A percentile compares a stretch with the other conserved stretches of the same genome.
Conservation (phyloP, 2,888 invertebrate species). For the Chalcosyrphus nemorum region DNA sequence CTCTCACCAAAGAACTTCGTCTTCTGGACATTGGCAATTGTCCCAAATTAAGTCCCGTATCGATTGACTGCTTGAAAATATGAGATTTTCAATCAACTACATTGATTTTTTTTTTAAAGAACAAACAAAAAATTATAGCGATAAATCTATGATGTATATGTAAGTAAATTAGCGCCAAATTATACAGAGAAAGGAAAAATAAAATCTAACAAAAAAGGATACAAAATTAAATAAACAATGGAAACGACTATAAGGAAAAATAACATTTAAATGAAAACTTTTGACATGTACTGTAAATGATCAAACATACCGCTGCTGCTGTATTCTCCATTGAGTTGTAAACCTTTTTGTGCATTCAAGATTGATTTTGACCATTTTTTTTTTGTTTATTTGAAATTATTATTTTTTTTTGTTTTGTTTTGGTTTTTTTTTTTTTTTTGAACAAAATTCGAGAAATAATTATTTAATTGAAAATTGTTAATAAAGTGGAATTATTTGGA, state of each 20-base stretch:
- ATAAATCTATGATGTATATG: slow-evolving; percentile 24
- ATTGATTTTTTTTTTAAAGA: slow-evolving; percentile 6
- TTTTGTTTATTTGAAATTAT: slow-evolving; percentile 32
- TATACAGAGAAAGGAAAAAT: neutral
- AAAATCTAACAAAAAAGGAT: neutral
- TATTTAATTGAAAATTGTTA: slow-evolving; percentile 52
- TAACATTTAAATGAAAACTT: slow-evolving; percentile 36
- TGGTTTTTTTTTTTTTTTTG: slow-evolving; percentile 24
- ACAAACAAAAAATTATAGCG: neutral
- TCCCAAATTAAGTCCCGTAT: slow-evolving; percentile 79
- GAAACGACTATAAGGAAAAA: slow-evolving; percentile 1
- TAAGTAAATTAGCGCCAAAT: slow-evolving; percentile 38
- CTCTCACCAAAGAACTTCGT: slow-evolving; percentile 79
- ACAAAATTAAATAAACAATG: slow-evolving; percentile 6
- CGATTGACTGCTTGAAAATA: slow-evolving; percentile 78
- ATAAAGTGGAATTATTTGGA: slow-evolving; percentile 40
- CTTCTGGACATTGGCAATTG: slow-evolving; percentile 78
- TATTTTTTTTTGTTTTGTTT: slow-evolving; percentile 30
- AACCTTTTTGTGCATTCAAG: slow-evolving; percentile 81
- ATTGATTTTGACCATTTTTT: slow-evolving; percentile 71
- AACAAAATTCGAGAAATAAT: slow-evolving; percentile 60
- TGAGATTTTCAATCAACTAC: slow-evolving; percentile 67
- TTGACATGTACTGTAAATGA: slow-evolving; percentile 61
- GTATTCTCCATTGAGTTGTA: slow-evolving; percentile 87
- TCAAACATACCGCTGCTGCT: slow-evolving; percentile 84